Conservation (phyloP, 2,113 vertebrate species). For the Chelonoidis abingdonii region DNA sequence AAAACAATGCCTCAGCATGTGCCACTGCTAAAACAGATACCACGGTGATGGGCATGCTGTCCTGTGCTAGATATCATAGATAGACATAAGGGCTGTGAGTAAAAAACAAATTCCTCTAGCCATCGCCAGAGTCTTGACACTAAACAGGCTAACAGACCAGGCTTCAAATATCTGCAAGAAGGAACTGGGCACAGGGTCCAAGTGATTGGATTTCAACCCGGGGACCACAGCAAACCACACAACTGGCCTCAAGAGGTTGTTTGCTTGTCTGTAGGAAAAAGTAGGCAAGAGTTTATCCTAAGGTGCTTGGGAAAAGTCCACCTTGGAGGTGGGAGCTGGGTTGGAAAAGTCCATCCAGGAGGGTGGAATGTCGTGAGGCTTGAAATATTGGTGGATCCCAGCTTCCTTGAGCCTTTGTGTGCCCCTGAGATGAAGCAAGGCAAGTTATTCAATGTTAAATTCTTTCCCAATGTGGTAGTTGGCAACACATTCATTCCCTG, state of each 20-base stretch:
- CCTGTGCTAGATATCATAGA: rapidly evolving
- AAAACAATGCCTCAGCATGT: not conserved
- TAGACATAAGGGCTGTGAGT: not conserved
- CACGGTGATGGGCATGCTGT: not conserved
- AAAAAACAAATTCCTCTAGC: not conserved
- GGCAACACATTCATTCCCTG: not conserved
- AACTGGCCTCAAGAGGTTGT: not conserved
- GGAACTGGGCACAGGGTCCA: not conserved
- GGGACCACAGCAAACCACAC: not conserved
- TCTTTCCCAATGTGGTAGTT: not conserved
- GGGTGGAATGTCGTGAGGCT: not conserved
- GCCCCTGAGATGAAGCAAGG: not conserved
- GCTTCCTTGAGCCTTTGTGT: not conserved
- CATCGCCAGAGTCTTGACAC: not conserved
- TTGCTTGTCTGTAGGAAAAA: not conserved
- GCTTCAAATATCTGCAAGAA: not conserved
- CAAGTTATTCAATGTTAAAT: not conserved
- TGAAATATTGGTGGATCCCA: not conserved
- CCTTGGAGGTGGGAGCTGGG: not conserved
- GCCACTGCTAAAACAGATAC: not conserved
- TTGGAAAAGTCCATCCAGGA: not conserved
- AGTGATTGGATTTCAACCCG: not conserved
- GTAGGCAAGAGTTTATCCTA: not conserved
- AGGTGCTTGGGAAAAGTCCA: not conserved
- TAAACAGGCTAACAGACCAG: not conserved